Base-by-base conservation (phyloP, 2,888 invertebrate genomes). In the Dugesia japonica region DNA sequence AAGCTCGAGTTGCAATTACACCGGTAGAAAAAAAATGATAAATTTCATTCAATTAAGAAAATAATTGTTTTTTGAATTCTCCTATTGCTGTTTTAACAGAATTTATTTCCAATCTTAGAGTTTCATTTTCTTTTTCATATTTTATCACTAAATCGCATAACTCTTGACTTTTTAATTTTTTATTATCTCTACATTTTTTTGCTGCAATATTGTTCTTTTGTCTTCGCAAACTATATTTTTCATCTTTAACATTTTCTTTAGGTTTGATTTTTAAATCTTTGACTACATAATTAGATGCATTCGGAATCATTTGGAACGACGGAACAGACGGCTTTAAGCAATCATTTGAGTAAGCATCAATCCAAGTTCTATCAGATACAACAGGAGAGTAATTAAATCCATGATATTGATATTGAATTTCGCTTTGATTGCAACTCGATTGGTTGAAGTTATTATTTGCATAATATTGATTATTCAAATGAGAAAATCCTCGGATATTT, bases 41-140 rank as follows among this genome's bases (percentile, higher is more conserved):
- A 7, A 23, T 20, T 56, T 7, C n/a, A 13, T 9, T 56, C 56
- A n/a, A n/a, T 20, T 56, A 20, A 9, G n/a, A 56, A 56, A 56
- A 56, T 56, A 56, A 56, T 56, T 56, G 56, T 56, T 56, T 56
- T n/a, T 56, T 56, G 17, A 56, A 56, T 56, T 56, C 56, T 56
- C 56, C 56, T 20, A 56, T 56, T 23, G 56, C 56, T 56, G 56
- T 7, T 56, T 56, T 56, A 4, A 56, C 17, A n/a, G 56, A 56
- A n/a, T 20, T 20, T 20, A 56, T 56, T 23, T 56, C 56, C 1
- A 56, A n/a, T 56, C 56, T 4, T 23, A 56, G 23, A 20, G 7
- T 23, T 56, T 56, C 56, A n/a, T 56, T 56, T 23, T 56, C 56
- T 23, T 56, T 56, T 23, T 56, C 56, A 23, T 56, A 56, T 56